phyloP scores from a whole-genome alignment of 2,888 invertebrate genomes.

The Ormyrus labotus region DNA sequence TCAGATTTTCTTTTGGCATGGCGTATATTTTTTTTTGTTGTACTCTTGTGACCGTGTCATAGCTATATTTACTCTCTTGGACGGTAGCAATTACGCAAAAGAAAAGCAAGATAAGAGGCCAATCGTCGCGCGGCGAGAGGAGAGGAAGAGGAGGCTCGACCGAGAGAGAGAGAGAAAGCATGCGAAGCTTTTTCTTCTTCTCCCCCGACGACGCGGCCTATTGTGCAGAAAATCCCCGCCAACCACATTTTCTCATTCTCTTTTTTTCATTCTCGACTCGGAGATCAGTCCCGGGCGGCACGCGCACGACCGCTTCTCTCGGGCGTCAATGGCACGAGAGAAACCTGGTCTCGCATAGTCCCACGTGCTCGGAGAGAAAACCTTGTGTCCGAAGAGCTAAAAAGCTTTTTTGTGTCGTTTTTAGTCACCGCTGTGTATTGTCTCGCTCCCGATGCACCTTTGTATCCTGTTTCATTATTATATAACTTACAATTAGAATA shows the following conservation, averaged over 20 bases:
- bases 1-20: slow-evolving; percentile 68
- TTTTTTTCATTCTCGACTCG: slow-evolving; percentile 50
- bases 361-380: slow-evolving; percentile 34
- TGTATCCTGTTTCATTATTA: neutral
- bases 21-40: slow-evolving; percentile 39
- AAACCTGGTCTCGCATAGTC: slow-evolving; percentile 29
- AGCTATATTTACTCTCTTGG: slow-evolving; percentile 25
- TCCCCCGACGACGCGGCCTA: slow-evolving; percentile 6
- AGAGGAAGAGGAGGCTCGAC: slow-evolving; percentile 7
- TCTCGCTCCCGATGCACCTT: slow-evolving; percentile 27
- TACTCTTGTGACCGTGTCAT: slow-evolving; percentile 26
- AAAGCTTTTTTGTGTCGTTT: slow-evolving; percentile 29
- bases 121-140: slow-evolving; percentile 2
- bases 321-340: neutral
- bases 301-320: slow-evolving; percentile 15
- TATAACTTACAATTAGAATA: too few species aligned
- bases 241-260: slow-evolving; percentile 40
- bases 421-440: slow-evolving; percentile 48
- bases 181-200: slow-evolving; percentile 37
- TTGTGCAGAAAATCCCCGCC: slow-evolving; percentile 49
- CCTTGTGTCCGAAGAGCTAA: slow-evolving; percentile 27
- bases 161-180: slow-evolving; percentile 15
- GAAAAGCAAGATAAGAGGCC: neutral
- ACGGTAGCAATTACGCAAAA: slow-evolving; percentile 8
- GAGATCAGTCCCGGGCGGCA: slow-evolving; percentile 7